These are phyloP conservation scores for Parascotia fuliginaria DNA, from an alignment of 2,888 invertebrate species.

Conservation along the genomic window DNA sequence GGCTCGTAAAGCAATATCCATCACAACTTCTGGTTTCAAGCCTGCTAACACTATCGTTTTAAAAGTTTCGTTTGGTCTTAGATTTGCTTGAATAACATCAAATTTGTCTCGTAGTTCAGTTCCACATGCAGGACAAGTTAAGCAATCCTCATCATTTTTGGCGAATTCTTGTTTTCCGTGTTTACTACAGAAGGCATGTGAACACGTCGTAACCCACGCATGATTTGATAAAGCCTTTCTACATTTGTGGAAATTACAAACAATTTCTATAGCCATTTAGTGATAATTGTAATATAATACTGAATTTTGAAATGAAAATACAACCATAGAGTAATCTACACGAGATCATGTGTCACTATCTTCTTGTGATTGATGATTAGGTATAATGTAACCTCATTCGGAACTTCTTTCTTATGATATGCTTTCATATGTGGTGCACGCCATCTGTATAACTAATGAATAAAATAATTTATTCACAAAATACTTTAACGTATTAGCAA, in stretches of 20 bases:
- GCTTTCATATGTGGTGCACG: too few species aligned
- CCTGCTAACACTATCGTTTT: slow-evolving; percentile 83
- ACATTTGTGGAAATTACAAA: slow-evolving; percentile 84
- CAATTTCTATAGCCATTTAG: slow-evolving; percentile 62
- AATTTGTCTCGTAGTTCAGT: slow-evolving; percentile 80
- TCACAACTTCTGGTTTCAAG: slow-evolving; percentile 81
- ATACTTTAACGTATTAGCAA: too few species aligned
- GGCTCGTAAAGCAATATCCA: slow-evolving; percentile 84
- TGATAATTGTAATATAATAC: not conserved
- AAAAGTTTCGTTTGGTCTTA: slow-evolving; percentile 80
- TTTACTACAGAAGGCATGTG: slow-evolving; percentile 84
- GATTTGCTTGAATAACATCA: slow-evolving; percentile 82
- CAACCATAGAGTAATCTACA: not conserved
- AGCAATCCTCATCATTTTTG: slow-evolving; percentile 72
- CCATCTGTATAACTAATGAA: too few species aligned
- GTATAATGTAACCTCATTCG: too few species aligned
- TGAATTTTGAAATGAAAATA: not conserved
- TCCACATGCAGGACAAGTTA: slow-evolving; percentile 82
- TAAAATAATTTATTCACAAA: too few species aligned
- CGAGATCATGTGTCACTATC: not conserved
- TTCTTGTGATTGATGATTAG: too few species aligned
- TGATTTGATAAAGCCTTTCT: slow-evolving; percentile 74
- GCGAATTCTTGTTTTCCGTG: slow-evolving; percentile 82
- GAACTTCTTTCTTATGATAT: too few species aligned
- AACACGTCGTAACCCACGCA: slow-evolving; percentile 85